Evolutionary conservation across 2,797 vertebrate genomes (phyloP), one percentile per base, ranked within the genome.

Genomic region (Heterohyrax brucei): DNA sequence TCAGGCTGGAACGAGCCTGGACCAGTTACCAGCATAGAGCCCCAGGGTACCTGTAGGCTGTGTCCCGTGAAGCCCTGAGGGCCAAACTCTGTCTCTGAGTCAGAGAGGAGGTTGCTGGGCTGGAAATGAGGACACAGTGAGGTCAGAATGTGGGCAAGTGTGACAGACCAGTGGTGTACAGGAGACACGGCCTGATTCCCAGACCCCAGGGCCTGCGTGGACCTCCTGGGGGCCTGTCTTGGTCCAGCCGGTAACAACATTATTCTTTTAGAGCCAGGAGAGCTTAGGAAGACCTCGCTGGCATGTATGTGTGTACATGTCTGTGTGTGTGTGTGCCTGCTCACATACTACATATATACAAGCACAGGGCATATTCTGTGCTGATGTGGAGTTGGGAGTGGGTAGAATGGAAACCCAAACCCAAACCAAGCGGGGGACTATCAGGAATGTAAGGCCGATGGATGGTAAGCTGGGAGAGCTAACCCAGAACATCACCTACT

Each of bases 241-340:
- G 33, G 62, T 64, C 4, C n/a, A 28, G 12, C 21, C n/a, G 66
- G 78, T 70, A 95, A 39, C 48, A 68, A 8, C 9, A 13, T 68
- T 44, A 75, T 56, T 80, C 70, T 21, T 33, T 82, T 33, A 94
- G 61, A 70, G 78, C 26, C 73, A 46, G n/a, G 44, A 76, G n/a
- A 22, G 50, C 22, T 62, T 30, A 91, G 24, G 50, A 68, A 39
- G 50, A 13, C 44, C 77, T 39, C 66, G 10, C 26, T 50, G 39
- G 46, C 24, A 48, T 77, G 24, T 76, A 14, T 76, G 75, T 76
- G 75, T 77, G 48, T 10, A 10, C n/a, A 3, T 5, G 7, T 13
- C 0, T 61, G 33, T 33, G 46, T 5, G 0, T 28, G 50, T 18
- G 8, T 6, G 0, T 53, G 5, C 10, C 8, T 2, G 33, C 28